These are phyloP conservation scores for Cosmorhoe ocellata DNA, from an alignment of 2,888 invertebrate species.

Conservation along the genomic window DNA sequence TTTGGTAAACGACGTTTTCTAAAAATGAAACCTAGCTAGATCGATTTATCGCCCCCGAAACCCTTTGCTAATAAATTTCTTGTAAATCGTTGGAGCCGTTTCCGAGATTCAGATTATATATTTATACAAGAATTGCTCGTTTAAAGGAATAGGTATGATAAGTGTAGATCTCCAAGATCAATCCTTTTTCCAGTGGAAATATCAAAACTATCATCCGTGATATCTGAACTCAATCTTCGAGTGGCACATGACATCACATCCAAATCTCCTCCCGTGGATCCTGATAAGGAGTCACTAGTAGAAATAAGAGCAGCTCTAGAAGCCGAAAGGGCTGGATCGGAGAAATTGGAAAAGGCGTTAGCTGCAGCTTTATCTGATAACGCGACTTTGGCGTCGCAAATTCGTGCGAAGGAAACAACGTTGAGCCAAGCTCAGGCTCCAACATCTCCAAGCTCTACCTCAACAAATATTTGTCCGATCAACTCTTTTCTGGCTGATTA, in stretches of 20 bases:
- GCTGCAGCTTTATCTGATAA: conserved; percentile 66
- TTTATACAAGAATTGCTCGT: too few relatives aligned
- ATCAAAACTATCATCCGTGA: conserved; percentile 50
- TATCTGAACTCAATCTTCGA: conserved; percentile 56
- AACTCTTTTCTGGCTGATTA: conserved; percentile 71
- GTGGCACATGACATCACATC: conserved; percentile 34
- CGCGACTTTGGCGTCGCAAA: conserved; percentile 52
- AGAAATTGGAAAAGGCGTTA: conserved; percentile 59
- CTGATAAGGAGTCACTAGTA: conserved; percentile 46
- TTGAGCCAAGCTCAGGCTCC: conserved; percentile 29
- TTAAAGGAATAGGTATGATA: too few relatives aligned
- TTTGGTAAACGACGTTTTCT: too few relatives aligned
- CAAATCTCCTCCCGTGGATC: conserved; percentile 32
- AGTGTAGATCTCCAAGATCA: neutral
- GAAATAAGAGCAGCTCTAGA: conserved; percentile 61
- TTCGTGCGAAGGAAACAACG: conserved; percentile 50
- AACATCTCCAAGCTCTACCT: conserved; percentile 35
- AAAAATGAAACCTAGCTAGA: too few relatives aligned
- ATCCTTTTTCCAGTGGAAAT: conserved; percentile 57
- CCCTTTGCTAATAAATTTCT: too few relatives aligned
- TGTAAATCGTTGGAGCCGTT: too few relatives aligned
- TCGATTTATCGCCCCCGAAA: too few relatives aligned
- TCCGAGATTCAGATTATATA: too few relatives aligned
- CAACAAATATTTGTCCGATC: conserved; percentile 57
- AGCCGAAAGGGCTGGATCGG: conserved; percentile 60